Percentiles rank a stretch among this genome's conserved stretches.
These are phyloP conservation scores for Catagonus wagneri DNA, from an alignment of 2,113 vertebrate genomes.

Conservation along the genomic window DNA sequence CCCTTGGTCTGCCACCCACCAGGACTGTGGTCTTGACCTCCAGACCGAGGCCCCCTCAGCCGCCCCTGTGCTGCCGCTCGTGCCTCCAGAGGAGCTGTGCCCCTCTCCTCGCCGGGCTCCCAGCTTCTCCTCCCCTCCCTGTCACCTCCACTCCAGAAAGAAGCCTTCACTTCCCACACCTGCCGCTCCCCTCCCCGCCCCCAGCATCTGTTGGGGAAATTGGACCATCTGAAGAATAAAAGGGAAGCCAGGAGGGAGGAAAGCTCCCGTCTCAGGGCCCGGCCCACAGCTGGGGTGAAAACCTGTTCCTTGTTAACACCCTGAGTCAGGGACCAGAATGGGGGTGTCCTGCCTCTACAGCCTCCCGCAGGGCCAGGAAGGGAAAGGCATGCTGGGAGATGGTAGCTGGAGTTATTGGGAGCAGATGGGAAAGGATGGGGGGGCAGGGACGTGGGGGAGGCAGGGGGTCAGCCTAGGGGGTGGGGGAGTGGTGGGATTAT, in stretches of 20 bases:
- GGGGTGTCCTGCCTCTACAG: neutral
- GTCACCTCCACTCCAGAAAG: conserved; percentile 32
- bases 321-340: conserved; percentile 20
- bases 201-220: conserved; percentile 75
- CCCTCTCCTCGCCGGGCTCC: neutral
- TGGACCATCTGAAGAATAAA: conserved; percentile 75
- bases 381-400: conserved; percentile 66
- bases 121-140: neutral
- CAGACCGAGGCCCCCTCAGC: neutral
- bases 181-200: conserved; percentile 2
- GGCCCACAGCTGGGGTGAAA: conserved; percentile 69
- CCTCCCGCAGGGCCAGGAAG: conserved; percentile 31
- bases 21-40: neutral
- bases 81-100: neutral
- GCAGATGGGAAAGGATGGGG: conserved; percentile 68
- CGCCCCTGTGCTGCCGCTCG: neutral
- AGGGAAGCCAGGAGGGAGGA: conserved; percentile 67
- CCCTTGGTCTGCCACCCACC: neutral
- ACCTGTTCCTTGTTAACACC: conserved; percentile 70
- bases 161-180: conserved; percentile 58
- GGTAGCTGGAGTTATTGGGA: conserved; percentile 54
- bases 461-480: neutral
- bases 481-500: neutral
- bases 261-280: conserved; percentile 48
- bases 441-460: neutral